A percentile compares a stretch with the other conserved stretches of the same genome.
Conservation (phyloP, 2,797 vertebrate genomes). For the Periophthalmus magnuspinnatus region DNA sequence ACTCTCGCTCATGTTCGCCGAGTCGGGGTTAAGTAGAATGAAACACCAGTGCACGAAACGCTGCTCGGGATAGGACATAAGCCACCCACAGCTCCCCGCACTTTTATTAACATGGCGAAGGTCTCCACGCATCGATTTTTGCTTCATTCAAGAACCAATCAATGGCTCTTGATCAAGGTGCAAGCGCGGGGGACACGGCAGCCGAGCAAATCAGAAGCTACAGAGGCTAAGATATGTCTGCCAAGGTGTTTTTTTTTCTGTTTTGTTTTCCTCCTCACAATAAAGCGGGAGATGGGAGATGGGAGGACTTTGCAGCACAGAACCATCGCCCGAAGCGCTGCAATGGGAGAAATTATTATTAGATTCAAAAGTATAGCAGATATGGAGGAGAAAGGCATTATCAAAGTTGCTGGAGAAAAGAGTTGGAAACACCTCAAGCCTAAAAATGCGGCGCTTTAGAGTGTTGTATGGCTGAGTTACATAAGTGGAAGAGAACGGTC, state of each 20-base stretch:
- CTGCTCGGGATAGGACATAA: conserved; percentile 8
- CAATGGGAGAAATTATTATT: conserved; percentile 16
- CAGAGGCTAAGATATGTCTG: conserved; percentile 6
- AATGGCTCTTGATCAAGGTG: conserved; percentile 51
- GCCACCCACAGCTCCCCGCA: conserved; percentile 38
- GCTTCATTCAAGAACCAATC: conserved; percentile 55
- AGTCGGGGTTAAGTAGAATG: conserved; percentile 35
- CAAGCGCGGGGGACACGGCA: conserved; percentile 23
- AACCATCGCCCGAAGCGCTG: conserved; percentile 10
- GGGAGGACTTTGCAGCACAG: conserved; percentile 3
- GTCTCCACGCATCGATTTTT: conserved; percentile 50
- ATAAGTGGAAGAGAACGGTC: not conserved
- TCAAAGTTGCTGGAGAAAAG: not conserved
- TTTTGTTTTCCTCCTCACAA: conserved; percentile 13
- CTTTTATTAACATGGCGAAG: conserved; percentile 54
- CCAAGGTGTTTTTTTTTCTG: conserved; percentile 11
- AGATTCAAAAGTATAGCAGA: conserved; percentile 18
- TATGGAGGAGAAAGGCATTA: conserved; percentile 5
- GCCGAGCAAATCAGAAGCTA: conserved; percentile 46
- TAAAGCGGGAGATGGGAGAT: conserved; percentile 19
- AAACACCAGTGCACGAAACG: conserved; percentile 32
- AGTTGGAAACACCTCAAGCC: not conserved
- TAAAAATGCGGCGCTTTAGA: not conserved
- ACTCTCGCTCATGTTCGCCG: conserved; percentile 13
- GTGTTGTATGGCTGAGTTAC: not conserved